Evolutionary conservation across 1,140 invertebrate species (phyloP), one percentile per base, ranked within the genome.

Genomic region (Batillaria attramentaria): DNA sequence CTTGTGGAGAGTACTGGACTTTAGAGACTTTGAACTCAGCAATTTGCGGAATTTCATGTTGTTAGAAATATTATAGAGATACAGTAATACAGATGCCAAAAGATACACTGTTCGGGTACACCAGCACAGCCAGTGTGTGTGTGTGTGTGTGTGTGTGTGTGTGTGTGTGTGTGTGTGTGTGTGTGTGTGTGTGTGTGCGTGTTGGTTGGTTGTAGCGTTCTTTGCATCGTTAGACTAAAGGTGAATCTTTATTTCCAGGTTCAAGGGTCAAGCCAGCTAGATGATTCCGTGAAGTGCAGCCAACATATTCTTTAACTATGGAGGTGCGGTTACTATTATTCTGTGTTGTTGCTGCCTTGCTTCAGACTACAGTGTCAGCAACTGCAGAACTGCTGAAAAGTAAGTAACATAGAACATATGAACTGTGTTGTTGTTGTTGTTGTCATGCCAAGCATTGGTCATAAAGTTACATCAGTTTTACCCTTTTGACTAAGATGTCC

Each of bases 121-220:
- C 57, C 57, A 6, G 6, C 57, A 13, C 57, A 6, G 6, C 24
- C 57, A 13, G 57, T 60, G 57, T 60, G 8, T 60, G 57, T 60
- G 8, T 60, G 57, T 60, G 8, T 60, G 57, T 60, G 31, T 60
- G 57, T 60, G 57, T 60, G 8, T 60, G 57, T 60, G 57, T 60
- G 8, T 60, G 8, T 60, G 57, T 60, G 24, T 60, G 57, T 60
- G 8, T n/a, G 57, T 60, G 8, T 60, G 24, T 60, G 57, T 60
- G 8, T 60, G 57, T 60, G 57, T 60, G 8, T 60, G 8, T 60
- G 57, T 60, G 24, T 60, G 57, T 60, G 5, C 57, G 57, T 60
- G 6, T n/a, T 28, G 24, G 6, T 60, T 24, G 20, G 31, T 24
- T 60, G 5, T n/a, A 6, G 6, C 57, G 24, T 60, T 60, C 8